Evolutionary conservation across 2,888 invertebrate species (phyloP).

Genomic region (Melieria omissa): DNA sequence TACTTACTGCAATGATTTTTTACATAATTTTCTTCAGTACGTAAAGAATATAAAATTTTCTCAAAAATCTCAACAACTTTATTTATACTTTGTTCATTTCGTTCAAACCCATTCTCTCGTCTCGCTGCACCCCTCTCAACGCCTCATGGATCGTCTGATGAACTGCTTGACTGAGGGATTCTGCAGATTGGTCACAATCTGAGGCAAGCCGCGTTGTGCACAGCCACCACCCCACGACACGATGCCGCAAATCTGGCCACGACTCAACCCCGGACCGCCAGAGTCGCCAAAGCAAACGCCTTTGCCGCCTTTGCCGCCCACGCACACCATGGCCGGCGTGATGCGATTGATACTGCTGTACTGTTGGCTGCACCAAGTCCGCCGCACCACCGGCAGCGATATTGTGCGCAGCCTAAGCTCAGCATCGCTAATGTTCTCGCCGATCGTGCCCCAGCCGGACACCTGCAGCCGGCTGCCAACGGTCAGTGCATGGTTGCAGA

Average conservation of each 20-base stretch:
- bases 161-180: background rate
- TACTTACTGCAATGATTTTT: too few species aligned
- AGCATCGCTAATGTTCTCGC: background rate
- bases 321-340: background rate
- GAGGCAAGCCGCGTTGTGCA: background rate
- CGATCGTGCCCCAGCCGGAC: slow-evolving; percentile 17
- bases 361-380: background rate
- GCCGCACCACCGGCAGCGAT: background rate
- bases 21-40: too few species aligned
- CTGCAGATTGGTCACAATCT: background rate
- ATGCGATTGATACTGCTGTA: background rate
- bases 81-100: too few species aligned
- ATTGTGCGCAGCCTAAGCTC: background rate
- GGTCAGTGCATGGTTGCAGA: background rate
- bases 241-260: slow-evolving; percentile 8
- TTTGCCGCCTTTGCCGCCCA: background rate
- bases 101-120: too few species aligned
- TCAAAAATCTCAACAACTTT: too few species aligned
- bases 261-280: slow-evolving; percentile 1
- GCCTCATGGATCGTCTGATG: background rate
- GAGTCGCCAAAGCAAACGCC: slow-evolving; percentile 1
- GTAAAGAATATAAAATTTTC: too few species aligned
- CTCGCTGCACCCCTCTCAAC: too few species aligned
- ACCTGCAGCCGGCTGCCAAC: background rate
- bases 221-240: background rate